These are phyloP conservation scores for Nerophis ophidion DNA, from an alignment of 2,113 vertebrate genomes.

Conservation along the genomic window DNA sequence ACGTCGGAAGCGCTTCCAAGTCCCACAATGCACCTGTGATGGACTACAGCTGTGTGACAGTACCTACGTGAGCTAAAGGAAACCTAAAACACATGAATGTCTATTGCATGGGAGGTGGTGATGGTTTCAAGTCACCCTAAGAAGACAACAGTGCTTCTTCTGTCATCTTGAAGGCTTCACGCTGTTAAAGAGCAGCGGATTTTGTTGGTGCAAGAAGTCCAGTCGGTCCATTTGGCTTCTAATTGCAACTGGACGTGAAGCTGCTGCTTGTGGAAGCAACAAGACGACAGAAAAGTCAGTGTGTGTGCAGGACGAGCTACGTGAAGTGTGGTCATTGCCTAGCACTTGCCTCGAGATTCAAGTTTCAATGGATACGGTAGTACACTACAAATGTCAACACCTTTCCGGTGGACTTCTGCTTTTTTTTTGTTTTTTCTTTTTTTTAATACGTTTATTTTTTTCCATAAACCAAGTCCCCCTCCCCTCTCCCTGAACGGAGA, in stretches of 20 bases:
- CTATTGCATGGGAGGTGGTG: slow-evolving; percentile 55
- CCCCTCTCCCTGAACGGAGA: slow-evolving; percentile 73
- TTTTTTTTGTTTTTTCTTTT: slow-evolving; percentile 58
- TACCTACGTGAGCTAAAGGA: slow-evolving; percentile 38
- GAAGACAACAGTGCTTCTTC: slow-evolving; percentile 26
- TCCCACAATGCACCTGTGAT: slow-evolving; percentile 43
- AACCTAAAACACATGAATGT: slow-evolving; percentile 27
- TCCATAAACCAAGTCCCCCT: slow-evolving; percentile 76
- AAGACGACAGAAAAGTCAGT: slow-evolving; percentile 43
- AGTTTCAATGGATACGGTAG: slow-evolving; percentile 79
- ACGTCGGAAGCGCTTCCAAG: slow-evolving; percentile 38
- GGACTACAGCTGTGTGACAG: slow-evolving; percentile 17
- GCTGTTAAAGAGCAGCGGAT: slow-evolving; percentile 12
- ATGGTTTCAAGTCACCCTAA: slow-evolving; percentile 49
- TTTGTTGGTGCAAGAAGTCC: no score
- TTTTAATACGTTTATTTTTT: slow-evolving; percentile 33
- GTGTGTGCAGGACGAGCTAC: background rate
- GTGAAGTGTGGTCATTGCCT: slow-evolving; percentile 70
- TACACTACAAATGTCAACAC: slow-evolving; percentile 77
- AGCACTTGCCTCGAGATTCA: slow-evolving; percentile 79
- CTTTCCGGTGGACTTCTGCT: slow-evolving; percentile 83
- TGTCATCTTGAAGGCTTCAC: slow-evolving; percentile 32
- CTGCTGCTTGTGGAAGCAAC: background rate
- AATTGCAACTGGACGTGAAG: background rate
- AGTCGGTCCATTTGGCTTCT: no score